A percentile compares a stretch with the other conserved stretches of the same genome.
Conservation (phyloP, 2,888 invertebrate genomes). For the Aethes cnicana region DNA sequence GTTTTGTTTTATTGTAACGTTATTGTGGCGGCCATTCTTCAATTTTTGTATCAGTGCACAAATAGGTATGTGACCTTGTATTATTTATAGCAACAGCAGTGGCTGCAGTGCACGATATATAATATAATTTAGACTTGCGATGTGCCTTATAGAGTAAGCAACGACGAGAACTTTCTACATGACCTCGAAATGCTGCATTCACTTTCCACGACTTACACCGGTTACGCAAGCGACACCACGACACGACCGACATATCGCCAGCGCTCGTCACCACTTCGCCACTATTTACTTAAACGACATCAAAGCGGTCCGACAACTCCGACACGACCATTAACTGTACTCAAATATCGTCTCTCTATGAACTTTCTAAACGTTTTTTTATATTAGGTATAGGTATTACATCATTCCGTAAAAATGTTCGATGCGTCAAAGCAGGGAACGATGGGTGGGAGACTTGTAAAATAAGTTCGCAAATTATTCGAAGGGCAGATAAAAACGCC, state of each 20-base stretch:
- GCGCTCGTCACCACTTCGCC: slow-evolving; percentile 40
- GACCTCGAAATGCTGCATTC: slow-evolving; percentile 81
- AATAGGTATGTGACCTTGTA: slow-evolving; percentile 8
- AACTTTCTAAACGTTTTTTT: slow-evolving; percentile 44
- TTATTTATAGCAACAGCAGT: not conserved
- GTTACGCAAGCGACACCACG: slow-evolving; percentile 75
- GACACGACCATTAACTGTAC: slow-evolving; percentile 40
- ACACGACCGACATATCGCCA: slow-evolving; percentile 70
- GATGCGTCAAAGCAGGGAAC: not conserved
- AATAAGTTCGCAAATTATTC: slow-evolving; percentile 72
- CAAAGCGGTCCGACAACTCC: slow-evolving; percentile 47
- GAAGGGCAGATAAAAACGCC: slow-evolving; percentile 79
- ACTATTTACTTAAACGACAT: slow-evolving; percentile 42
- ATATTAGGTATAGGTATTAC: no score
- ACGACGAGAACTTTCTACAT: slow-evolving; percentile 76
- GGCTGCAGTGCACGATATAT: no score
- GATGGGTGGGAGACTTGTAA: slow-evolving; percentile 56
- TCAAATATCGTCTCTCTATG: slow-evolving; percentile 46
- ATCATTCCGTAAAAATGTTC: slow-evolving; percentile 40
- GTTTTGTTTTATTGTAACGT: slow-evolving; percentile 48
- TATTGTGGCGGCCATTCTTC: slow-evolving; percentile 44
- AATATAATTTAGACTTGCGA: slow-evolving; percentile 23
- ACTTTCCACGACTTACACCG: slow-evolving; percentile 76
- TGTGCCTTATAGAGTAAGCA: slow-evolving; percentile 49
- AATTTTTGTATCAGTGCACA: slow-evolving; percentile 32